Conservation (phyloP, 2,797 vertebrate species). For the Spinus olivaceus region DNA sequence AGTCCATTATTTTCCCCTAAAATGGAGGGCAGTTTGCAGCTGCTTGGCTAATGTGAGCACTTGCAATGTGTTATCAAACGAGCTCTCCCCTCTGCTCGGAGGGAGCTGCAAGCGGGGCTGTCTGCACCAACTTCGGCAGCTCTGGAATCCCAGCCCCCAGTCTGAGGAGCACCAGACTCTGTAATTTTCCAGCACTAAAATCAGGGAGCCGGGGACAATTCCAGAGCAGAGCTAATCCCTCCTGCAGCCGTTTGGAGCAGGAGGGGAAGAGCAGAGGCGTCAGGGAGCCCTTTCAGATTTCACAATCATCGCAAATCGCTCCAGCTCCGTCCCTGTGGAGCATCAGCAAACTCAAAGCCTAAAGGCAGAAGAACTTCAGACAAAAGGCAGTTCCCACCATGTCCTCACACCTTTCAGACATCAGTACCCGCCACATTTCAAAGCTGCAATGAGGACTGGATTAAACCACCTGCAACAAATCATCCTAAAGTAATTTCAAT, state of each 20-base stretch:
- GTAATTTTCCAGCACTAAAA: background rate
- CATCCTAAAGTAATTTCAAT: background rate
- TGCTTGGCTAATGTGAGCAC: background rate
- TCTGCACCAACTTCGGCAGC: background rate
- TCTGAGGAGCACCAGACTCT: background rate
- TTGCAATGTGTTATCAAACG: background rate
- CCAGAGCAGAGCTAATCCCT: background rate
- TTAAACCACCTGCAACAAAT: background rate
- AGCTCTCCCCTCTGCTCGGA: background rate
- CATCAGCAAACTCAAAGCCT: background rate
- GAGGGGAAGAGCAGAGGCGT: background rate
- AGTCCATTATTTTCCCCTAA: background rate
- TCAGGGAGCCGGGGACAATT: background rate
- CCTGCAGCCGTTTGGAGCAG: background rate
- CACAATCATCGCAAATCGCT: background rate
- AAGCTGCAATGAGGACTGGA: background rate
- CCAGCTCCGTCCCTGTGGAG: background rate
- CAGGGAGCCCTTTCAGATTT: background rate
- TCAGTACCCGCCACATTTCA: background rate
- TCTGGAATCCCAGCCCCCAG: background rate
- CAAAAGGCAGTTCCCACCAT: background rate
- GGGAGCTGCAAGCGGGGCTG: background rate
- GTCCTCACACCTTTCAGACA: background rate
- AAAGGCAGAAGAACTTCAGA: conserved; percentile 10
- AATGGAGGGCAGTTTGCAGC: conserved; percentile 24